Conservation (phyloP, 1,140 invertebrate species). For the Zaprionus ornatus region DNA sequence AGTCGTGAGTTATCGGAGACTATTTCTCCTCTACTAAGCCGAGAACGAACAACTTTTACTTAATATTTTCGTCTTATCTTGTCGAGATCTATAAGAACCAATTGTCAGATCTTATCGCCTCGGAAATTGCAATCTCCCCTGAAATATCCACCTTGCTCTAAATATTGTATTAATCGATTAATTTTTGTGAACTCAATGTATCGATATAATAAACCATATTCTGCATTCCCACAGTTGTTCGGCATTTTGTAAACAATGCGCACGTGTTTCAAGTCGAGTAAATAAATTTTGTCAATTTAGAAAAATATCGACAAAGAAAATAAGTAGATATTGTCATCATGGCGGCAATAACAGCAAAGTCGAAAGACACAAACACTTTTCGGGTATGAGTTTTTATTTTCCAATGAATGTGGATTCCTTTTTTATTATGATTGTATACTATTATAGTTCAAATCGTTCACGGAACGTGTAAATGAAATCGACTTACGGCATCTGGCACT, state of each 20-base stretch:
- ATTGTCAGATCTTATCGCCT: too few relatives aligned
- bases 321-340: slow-evolving; percentile 83
- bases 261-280: slow-evolving; percentile 55
- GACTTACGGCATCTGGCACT: slow-evolving; percentile 91
- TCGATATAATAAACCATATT: neutral
- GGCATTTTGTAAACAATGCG: slow-evolving; percentile 43
- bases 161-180: too few relatives aligned
- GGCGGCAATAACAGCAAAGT: slow-evolving; percentile 90
- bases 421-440: slow-evolving; percentile 16
- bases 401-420: neutral
- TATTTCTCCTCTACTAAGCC: too few relatives aligned
- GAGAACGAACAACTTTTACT: too few relatives aligned
- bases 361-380: slow-evolving; percentile 92
- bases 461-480: slow-evolving; percentile 91
- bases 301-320: neutral
- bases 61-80: too few relatives aligned
- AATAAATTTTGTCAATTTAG: neutral
- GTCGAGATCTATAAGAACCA: too few relatives aligned
- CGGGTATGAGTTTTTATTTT: slow-evolving; percentile 86
- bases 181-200: neutral
- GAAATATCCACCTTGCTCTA: too few relatives aligned
- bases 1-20: too few relatives aligned
- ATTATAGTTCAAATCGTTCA: slow-evolving; percentile 93
- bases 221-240: neutral
- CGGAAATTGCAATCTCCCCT: too few relatives aligned